Evolutionary conservation across 2,888 invertebrate species (phyloP).

Genomic region (Operophtera brumata): DNA sequence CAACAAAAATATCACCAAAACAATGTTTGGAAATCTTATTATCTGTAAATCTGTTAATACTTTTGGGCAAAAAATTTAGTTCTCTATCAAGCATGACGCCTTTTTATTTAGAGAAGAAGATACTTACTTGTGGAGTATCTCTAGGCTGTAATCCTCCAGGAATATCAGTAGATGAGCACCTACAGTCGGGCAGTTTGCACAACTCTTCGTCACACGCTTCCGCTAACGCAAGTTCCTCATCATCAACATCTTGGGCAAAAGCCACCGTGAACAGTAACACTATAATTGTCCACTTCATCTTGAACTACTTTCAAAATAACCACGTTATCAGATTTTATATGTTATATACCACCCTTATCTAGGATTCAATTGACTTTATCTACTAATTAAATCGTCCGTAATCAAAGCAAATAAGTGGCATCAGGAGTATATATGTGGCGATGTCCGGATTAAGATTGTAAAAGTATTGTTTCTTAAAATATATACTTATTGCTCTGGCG

Average conservation of each 20-base stretch:
- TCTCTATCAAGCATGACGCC: no score
- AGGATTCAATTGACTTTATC: not conserved
- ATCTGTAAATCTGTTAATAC: no score
- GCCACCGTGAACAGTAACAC: conserved; percentile 13
- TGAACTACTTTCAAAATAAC: not conserved
- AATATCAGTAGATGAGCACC: conserved; percentile 71
- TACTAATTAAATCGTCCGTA: not conserved
- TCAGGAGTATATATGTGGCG: not conserved
- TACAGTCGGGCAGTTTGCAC: conserved; percentile 78
- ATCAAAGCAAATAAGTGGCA: not conserved
- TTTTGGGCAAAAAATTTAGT: no score
- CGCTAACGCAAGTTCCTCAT: conserved; percentile 40
- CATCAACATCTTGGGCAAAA: conserved; percentile 25
- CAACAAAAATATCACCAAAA: no score
- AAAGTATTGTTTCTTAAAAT: no score
- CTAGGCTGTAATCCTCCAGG: conserved; percentile 66
- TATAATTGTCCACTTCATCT: conserved; percentile 17
- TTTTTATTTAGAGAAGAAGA: no score
- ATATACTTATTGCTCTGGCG: no score
- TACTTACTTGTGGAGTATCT: conserved; percentile 77
- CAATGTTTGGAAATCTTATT: no score
- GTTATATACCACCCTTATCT: not conserved
- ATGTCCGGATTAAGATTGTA: not conserved
- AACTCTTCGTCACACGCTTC: conserved; percentile 51
- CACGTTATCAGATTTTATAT: not conserved